Evolutionary conservation across 2,888 invertebrate species (phyloP), one percentile per base, ranked within the genome.

Genomic region (Corythucha ciliata): DNA sequence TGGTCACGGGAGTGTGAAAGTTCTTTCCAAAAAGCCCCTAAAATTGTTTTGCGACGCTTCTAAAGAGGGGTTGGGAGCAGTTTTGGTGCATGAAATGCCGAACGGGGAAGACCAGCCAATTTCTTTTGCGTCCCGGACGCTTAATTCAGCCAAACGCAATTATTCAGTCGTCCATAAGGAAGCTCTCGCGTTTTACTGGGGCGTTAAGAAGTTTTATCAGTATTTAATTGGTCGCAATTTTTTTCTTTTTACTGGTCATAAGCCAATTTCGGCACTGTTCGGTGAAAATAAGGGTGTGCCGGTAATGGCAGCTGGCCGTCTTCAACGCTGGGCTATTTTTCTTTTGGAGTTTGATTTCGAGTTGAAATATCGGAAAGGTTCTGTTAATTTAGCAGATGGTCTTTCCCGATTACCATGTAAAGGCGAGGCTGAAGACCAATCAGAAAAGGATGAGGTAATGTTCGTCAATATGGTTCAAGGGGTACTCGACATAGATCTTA

Each of bases 111-210:
- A 60, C 26, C 62, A 56, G 46, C 62, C 63, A 5, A 62, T 65
- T 22, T 33, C 56, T 40, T 65, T 62, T 55, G 64, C 61, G 7
- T 66, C 64, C 0, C 48, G 62, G 52, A 60, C 63, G 4, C 53
- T 65, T 21, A 57, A 59, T 1, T 55, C 54, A 41, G 60, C 63
- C 6, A 65, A 67, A 57, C 59, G 62, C 40, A 64, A 61, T 33
- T 65, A 66, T 55, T 62, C 63, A 2, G 61, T 62, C 3, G 60
- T 66, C 12, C 62, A 66, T 48, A 57, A 59, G 27, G 66, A 67
- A 55, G 63, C 64, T 1, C 57, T 66, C 36, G 63, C 65, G 4
- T 66, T 67, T 53, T 63, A 60, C 53, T 67, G 62, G 61, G 63
- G 60, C 1, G 59, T 64, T 4, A 60, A 58, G 25, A 63, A 62